Evolutionary conservation across 2,113 vertebrate species (phyloP).

Genomic region (Xenus cinereus): DNA sequence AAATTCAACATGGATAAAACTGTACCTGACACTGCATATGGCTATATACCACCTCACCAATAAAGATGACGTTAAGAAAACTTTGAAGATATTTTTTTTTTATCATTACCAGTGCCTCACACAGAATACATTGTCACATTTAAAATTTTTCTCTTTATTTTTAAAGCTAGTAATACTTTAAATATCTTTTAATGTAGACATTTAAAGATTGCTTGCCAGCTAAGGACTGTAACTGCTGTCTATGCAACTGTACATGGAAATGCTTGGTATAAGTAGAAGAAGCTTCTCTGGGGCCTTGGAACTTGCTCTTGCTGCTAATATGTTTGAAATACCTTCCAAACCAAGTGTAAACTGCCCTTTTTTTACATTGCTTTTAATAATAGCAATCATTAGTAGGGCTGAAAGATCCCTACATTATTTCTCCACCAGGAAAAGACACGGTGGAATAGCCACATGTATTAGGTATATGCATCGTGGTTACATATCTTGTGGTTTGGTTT

Average conservation of each 20-base stretch:
- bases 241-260: not conserved
- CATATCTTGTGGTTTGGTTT: no score
- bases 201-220: not conserved
- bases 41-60: not conserved
- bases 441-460: not conserved
- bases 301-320: not conserved
- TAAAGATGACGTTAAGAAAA: not conserved
- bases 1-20: not conserved
- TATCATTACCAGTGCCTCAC: not conserved
- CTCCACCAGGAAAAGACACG: not conserved
- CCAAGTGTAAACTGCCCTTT: not conserved
- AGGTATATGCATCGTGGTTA: not conserved
- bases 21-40: not conserved
- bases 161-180: not conserved
- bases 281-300: not conserved
- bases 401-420: not conserved
- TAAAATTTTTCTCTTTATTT: not conserved
- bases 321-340: not conserved
- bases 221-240: not conserved
- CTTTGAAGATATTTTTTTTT: not conserved
- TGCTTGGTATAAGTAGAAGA: not conserved
- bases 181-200: not conserved
- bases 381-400: accelerated
- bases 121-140: not conserved
- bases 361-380: not conserved